phyloP scores from a whole-genome alignment of 2,888 invertebrate species.

The Lasioglossum calceatum region DNA sequence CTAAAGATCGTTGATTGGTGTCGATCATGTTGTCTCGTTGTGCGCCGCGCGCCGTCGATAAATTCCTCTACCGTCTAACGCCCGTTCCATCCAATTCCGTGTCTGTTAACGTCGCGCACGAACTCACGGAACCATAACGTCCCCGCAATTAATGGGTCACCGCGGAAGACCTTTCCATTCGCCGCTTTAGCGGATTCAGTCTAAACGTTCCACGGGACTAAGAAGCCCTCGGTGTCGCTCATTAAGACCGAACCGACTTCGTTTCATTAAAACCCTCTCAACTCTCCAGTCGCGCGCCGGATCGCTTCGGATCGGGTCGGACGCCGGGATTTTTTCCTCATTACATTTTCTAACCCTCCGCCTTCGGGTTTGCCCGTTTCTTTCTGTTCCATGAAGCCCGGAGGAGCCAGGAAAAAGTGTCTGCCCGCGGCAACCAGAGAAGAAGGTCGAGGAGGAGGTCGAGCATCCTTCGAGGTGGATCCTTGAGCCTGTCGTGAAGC shows the following conservation, averaged over 20 bases:
- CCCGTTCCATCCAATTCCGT: not conserved
- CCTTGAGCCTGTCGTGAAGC: not conserved
- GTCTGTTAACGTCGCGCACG: not conserved
- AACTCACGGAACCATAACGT: not conserved
- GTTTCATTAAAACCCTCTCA: conserved; percentile 18
- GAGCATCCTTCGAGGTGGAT: not conserved
- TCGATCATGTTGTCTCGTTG: no score
- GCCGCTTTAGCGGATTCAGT: conserved; percentile 52
- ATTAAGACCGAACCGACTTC: conserved; percentile 27
- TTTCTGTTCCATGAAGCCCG: conserved; percentile 23
- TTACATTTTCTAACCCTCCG: not conserved
- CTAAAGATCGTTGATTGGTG: no score
- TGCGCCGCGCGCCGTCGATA: not conserved
- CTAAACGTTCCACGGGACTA: conserved; percentile 27
- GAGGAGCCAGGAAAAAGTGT: not conserved
- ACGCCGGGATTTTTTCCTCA: not conserved
- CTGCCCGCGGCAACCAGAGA: not conserved
- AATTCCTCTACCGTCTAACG: not conserved
- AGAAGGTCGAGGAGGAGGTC: not conserved
- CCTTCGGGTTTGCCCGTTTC: not conserved
- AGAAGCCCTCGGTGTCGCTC: conserved; percentile 55
- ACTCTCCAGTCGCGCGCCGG: not conserved
- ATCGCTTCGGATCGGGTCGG: not conserved
- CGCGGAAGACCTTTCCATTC: conserved; percentile 58
- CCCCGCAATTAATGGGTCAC: conserved; percentile 58